These are phyloP conservation scores for Byasa hedistus DNA, from an alignment of 2,888 invertebrate genomes.

Conservation along the genomic window DNA sequence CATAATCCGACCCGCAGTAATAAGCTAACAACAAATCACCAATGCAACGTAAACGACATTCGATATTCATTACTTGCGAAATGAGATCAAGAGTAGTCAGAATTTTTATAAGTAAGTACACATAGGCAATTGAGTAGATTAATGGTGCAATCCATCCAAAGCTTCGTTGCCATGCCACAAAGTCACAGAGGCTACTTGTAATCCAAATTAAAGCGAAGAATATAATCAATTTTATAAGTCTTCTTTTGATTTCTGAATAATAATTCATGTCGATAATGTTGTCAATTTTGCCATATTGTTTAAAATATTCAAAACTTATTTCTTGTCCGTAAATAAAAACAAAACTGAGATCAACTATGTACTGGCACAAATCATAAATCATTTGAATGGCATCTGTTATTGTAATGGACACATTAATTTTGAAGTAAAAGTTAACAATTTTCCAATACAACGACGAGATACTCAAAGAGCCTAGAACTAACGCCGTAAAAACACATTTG, in stretches of 20 bases:
- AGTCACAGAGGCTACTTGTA: slow-evolving; percentile 47
- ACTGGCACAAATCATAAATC: slow-evolving; percentile 55
- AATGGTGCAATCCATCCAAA: slow-evolving; percentile 46
- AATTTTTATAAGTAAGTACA: slow-evolving; percentile 61
- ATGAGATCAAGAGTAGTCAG: slow-evolving; percentile 57
- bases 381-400: slow-evolving; percentile 56
- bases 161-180: slow-evolving; percentile 48
- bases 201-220: slow-evolving; percentile 49
- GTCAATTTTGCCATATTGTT: slow-evolving; percentile 55
- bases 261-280: slow-evolving; percentile 45
- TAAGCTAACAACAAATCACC: slow-evolving; percentile 46
- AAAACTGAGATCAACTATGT: slow-evolving; percentile 54
- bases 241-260: slow-evolving; percentile 41
- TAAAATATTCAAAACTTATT: slow-evolving; percentile 51
- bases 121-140: slow-evolving; percentile 46
- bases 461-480: slow-evolving; percentile 42
- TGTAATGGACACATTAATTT: slow-evolving; percentile 48
- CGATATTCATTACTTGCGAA: slow-evolving; percentile 54
- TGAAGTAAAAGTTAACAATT: slow-evolving; percentile 41
- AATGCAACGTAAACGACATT: slow-evolving; percentile 50
- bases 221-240: slow-evolving; percentile 42
- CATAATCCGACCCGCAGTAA: slow-evolving; percentile 35
- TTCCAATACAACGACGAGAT: slow-evolving; percentile 50
- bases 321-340: slow-evolving; percentile 54
- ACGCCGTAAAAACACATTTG: slow-evolving; percentile 36